Base-by-base conservation (phyloP, 2,888 invertebrate species). In the Artemia sinica region DNA sequence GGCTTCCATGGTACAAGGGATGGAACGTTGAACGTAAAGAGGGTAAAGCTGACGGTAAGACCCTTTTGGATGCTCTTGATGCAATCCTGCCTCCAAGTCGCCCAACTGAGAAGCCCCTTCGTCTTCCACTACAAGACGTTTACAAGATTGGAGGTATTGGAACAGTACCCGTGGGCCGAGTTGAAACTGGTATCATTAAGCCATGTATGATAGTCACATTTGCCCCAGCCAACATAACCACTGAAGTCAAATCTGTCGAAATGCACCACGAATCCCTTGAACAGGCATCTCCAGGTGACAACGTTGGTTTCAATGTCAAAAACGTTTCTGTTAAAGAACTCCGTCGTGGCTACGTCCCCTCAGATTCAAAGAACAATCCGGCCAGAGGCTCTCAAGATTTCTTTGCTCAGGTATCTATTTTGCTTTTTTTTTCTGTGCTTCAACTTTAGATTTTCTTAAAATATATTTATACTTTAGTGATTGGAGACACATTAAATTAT, bases 121-220 rank as follows among this genome's bases (percentile, higher is more conserved):
- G 98, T 84, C 88, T 98, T 79, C 97, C 97, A 77, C 89, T 98
- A 72, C 97, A 97, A 10, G 97, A 98, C 80, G 98, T 98, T 72
- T 98, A 98, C 91, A 98, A 98, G 86, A 97, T 98, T 80, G 98
- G 97, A 77, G 96, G 97, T 87, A 97, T 97, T 80, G 97, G 98
- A 83, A 98, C 98, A 80, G 98, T 98, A 83, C 98, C 98, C 76
- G 97, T 98, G 71, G 97, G 98, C 80, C 86, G 98, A 84, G 97
- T 98, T 69, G 98, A 98, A 82, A 98, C 98, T 80, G 98, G 98
- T 81, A 81, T 95, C 72, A 81, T 95, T 77, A 95, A 96, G 80
- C 95, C 95, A 68, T 94, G 95, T 80, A 88, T 86, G 84, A 87
- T 98, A 73, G 96, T 98, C 71, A 94, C 93, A 14, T 98, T 98